These are phyloP conservation scores for Brachionus paranguensis DNA, from an alignment of 1,140 invertebrate genomes.

Conservation along the genomic window DNA sequence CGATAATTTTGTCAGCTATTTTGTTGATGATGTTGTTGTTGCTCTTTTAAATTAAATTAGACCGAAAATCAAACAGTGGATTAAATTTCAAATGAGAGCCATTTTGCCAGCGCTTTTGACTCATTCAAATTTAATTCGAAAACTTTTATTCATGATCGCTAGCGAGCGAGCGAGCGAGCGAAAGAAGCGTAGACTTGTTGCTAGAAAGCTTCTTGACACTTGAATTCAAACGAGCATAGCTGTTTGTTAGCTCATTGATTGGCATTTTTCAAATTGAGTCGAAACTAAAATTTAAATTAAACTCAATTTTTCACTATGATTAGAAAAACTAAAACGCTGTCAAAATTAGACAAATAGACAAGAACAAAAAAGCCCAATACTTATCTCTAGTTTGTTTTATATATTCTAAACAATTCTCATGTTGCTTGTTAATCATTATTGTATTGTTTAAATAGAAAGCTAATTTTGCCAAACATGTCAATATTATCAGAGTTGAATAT, in stretches of 20 bases:
- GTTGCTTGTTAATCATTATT: neutral
- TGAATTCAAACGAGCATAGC: neutral
- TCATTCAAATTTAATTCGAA: neutral
- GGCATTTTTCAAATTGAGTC: neutral
- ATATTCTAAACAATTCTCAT: slow-evolving; percentile 5
- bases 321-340: neutral
- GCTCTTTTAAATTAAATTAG: neutral
- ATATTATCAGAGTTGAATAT: neutral
- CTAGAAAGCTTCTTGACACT: neutral
- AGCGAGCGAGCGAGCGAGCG: neutral
- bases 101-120: neutral
- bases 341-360: neutral
- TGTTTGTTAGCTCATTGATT: neutral
- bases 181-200: too few relatives aligned
- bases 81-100: neutral
- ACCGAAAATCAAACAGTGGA: neutral
- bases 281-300: neutral
- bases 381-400: neutral
- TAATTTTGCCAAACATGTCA: neutral
- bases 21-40: neutral
- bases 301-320: neutral
- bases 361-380: neutral
- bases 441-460: neutral
- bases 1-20: neutral
- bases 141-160: neutral